Base-by-base conservation (phyloP, 2,888 invertebrate species). In the Crocallis elinguaria region DNA sequence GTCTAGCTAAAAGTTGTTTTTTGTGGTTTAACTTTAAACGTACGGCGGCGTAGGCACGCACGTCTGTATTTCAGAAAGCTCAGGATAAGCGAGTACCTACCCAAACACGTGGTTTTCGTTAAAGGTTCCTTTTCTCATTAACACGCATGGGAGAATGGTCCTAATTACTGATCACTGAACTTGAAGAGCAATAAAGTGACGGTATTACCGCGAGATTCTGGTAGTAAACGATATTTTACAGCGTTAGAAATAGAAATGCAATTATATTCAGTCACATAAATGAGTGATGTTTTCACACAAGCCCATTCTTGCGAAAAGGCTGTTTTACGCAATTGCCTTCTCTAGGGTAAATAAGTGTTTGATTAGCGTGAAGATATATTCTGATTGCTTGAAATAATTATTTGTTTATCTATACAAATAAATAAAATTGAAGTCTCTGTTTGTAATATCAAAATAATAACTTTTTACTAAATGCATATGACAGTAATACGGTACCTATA, bases 191-290 rank as follows among this genome's bases (percentile, higher is more conserved):
- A 58, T 52, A 58, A 62, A 66, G 56, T 49, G 50, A 57, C 35
- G 60, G 64, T 58, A 65, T 65, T 58, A 60, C 57, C 46, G 29
- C 45, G 50, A 61, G 51, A 44, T 46, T 36, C 44, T 55, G 53
- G 64, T 65, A 66, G 63, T 63, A 60, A 67, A 62, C 57, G 61
- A 60, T 67, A 57, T 61, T 67, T 73, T 63, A 65, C 49, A 62
- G 60, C 56, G 45, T 60, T 62, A 55, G 57, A 64, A 66, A 71
- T 63, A 69, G 67, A 69, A 72, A 72, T 69, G 64, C 69, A 70
- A 75, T 81, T 75, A 75, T 64, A 64, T 70, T 61, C 59, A 62
- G 62, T 60, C 67, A 71, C 72, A 67, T 75, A 71, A 72, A 73
- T 70, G 42, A 61, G 54, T 73, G 69, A 78, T 74, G 73, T 66